Evolutionary conservation across 2,888 invertebrate species (phyloP), one percentile per base, ranked within the genome.

Genomic region (Heteropelma amictum): DNA sequence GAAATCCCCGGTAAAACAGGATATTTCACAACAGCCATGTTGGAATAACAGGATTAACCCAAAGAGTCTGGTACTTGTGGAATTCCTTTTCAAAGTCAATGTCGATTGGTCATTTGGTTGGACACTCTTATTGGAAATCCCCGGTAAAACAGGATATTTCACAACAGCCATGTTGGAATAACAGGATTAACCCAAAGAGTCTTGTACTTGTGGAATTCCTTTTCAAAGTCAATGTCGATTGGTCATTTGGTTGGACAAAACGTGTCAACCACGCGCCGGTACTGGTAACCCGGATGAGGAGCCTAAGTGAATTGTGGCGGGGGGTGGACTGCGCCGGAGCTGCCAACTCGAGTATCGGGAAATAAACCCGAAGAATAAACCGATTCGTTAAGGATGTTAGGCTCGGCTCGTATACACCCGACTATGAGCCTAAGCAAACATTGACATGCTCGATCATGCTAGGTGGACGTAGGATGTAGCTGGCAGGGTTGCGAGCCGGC

Each of bases 401-500:
- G 42, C 49, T 56, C 40, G 73, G 61, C 38, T 56, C 51, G 51
- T 61, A 56, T 65, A 67, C 51, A 71, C 35, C 40, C 58, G 76
- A 76, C 77, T 70, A 78, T 72, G 79, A 79, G 76, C 76, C 83
- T 83, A 79, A 82, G 78, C 87, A 89, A 89, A 89, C 88, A 89
- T 88, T 89, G 88, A 88, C 88, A 87, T 87, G 86, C 85, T 85
- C 86, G 87, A 87, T 88, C 85, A 89, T 88, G 85, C 76, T 26
- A 10, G 56, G 28, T 30, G 38, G 26, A 47, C 38, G n/a, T 30
- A 14, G n/a, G n/a, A n/a, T n/a, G n/a, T 19, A 51, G 33, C 28
- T 12, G 28, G 60, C 68, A 56, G 61, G 45, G 63, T 38, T 35
- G 67, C 33, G 63, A 63, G 58, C 45, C 58, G 35, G 26, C 33